These are phyloP conservation scores for Cephus nigrinus DNA, from an alignment of 2,888 invertebrate species.

Conservation along the genomic window DNA sequence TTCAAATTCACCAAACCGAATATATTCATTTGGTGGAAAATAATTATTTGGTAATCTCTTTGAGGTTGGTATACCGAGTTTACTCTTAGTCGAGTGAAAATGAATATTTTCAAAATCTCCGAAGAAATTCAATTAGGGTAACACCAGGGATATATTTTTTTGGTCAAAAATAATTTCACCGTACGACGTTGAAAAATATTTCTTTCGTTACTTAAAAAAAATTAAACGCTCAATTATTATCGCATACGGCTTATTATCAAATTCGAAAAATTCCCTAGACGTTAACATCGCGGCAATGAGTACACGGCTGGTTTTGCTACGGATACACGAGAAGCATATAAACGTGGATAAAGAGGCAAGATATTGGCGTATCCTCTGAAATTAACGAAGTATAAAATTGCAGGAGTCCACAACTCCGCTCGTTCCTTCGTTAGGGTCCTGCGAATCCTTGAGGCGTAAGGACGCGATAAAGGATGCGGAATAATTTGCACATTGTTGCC, in stretches of 20 bases:
- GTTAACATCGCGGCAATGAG: neutral
- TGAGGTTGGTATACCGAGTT: neutral
- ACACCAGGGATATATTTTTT: neutral
- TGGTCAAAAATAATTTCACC: neutral
- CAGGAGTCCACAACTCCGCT: neutral
- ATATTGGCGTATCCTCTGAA: neutral
- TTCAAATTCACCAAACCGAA: neutral
- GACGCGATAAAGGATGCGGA: neutral
- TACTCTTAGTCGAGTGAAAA: neutral
- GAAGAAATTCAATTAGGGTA: neutral
- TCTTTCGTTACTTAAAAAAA: neutral
- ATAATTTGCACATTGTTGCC: neutral
- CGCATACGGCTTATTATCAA: neutral
- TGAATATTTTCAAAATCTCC: neutral
- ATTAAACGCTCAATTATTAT: neutral
- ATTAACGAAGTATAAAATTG: neutral
- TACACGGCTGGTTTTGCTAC: neutral
- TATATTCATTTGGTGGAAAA: neutral
- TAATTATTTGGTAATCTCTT: neutral
- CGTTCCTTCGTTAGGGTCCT: neutral
- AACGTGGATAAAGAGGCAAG: neutral
- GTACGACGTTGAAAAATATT: neutral
- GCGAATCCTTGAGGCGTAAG: neutral
- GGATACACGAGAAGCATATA: neutral
- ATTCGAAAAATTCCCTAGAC: neutral